Percentiles rank a stretch among this genome's conserved stretches.
Conservation (phyloP, 2,797 vertebrate genomes). For the Syndactyla subalaris region DNA sequence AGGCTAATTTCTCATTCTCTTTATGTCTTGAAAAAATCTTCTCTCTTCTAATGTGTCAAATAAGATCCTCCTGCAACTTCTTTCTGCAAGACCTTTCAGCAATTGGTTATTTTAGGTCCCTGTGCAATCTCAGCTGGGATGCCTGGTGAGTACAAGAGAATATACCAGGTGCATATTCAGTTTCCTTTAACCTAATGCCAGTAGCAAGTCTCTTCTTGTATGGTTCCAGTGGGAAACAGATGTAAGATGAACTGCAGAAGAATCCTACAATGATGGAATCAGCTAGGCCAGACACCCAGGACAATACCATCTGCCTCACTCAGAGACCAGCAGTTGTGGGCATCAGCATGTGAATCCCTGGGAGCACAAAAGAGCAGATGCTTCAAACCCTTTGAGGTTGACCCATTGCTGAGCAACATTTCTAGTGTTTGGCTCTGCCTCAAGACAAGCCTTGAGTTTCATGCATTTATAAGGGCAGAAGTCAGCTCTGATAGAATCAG, state of each 20-base stretch:
- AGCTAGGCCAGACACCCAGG: constrained; percentile 37
- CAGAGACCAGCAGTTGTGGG: constrained; percentile 20
- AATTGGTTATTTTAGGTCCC: neutral
- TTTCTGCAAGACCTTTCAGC: neutral
- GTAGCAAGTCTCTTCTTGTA: constrained; percentile 55
- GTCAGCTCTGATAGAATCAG: constrained; percentile 67
- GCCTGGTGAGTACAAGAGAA: neutral
- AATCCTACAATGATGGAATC: constrained; percentile 60
- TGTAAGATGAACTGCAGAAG: constrained; percentile 37
- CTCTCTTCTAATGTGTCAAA: neutral
- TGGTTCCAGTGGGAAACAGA: constrained; percentile 49
- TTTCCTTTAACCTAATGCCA: neutral
- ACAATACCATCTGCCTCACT: constrained; percentile 61
- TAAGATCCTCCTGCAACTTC: neutral
- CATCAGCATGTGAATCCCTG: constrained; percentile 55
- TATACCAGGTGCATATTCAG: neutral
- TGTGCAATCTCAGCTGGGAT: neutral
- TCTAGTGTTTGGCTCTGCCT: constrained; percentile 37
- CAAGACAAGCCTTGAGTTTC: constrained; percentile 57
- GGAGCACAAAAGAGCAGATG: constrained; percentile 56
- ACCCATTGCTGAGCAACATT: constrained; percentile 47
- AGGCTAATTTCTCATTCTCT: neutral
- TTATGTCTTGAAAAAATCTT: neutral
- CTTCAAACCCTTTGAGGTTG: constrained; percentile 67
- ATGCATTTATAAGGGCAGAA: constrained; percentile 59